Evolutionary conservation across 2,797 vertebrate genomes (phyloP).

Genomic region (Megalops cyprinoides): DNA sequence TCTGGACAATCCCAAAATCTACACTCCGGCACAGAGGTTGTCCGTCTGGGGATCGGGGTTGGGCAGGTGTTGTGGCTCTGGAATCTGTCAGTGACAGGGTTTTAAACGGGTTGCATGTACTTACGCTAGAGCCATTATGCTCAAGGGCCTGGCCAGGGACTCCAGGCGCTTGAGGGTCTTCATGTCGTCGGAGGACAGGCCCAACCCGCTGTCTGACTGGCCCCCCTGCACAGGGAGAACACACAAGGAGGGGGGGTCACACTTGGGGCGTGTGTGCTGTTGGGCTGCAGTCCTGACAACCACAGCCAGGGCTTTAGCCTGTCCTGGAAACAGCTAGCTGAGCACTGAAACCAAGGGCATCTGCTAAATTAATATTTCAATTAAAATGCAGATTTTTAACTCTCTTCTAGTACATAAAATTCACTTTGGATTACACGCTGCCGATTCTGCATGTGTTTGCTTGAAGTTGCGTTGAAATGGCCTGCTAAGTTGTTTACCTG

Average conservation of each 20-base stretch:
- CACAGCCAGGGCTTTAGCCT: background rate
- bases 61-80: background rate
- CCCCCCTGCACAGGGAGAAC: constrained; percentile 65
- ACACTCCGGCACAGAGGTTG: constrained; percentile 7
- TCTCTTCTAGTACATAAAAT: no score
- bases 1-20: background rate
- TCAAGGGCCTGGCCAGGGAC: constrained; percentile 82
- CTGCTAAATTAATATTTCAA: no score
- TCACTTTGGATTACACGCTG: no score
- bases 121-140: constrained; percentile 89
- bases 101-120: constrained; percentile 58
- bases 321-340: background rate
- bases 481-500: background rate
- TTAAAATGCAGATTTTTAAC: no score
- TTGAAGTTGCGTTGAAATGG: no score
- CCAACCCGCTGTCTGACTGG: constrained; percentile 88
- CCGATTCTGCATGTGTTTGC: no score
- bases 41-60: background rate
- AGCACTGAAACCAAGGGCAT: background rate
- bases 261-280: background rate
- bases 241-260: no score
- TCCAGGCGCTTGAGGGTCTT: constrained; percentile 84
- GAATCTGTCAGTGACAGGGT: constrained; percentile 37
- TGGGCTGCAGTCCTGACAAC: background rate
- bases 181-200: constrained; percentile 83